phyloP scores from a whole-genome alignment of 2,113 vertebrate genomes.

The Ctenomys sociabilis region DNA sequence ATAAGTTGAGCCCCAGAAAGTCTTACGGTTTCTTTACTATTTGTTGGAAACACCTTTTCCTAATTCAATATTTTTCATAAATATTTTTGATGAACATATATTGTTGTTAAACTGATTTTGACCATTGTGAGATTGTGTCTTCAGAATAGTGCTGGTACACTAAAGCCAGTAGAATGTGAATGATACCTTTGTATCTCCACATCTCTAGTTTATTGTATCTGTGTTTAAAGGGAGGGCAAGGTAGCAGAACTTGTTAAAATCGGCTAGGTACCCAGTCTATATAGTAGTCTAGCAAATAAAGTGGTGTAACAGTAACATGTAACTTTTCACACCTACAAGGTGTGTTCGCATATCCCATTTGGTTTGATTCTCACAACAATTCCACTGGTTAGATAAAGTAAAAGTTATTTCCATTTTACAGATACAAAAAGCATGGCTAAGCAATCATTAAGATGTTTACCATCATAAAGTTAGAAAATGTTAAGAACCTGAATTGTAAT shows the following conservation, averaged over 20 bases:
- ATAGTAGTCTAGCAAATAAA: not conserved
- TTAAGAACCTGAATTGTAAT: not conserved
- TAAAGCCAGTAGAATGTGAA: not conserved
- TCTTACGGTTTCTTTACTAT: slow-evolving; percentile 13
- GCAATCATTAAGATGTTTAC: slow-evolving; percentile 13
- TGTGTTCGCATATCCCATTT: not conserved
- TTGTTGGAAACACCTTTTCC: not conserved
- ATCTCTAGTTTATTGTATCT: not conserved
- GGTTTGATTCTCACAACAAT: not conserved
- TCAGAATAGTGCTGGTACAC: not conserved
- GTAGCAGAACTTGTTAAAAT: slow-evolving; percentile 4
- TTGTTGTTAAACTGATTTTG: slow-evolving; percentile 27
- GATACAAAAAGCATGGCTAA: not conserved
- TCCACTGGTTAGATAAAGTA: not conserved
- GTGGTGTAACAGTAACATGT: not conserved
- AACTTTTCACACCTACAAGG: not conserved
- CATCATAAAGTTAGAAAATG: slow-evolving; percentile 9
- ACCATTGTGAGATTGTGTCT: not conserved
- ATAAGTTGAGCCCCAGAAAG: not conserved
- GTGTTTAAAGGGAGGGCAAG: slow-evolving; percentile 40
- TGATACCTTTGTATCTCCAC: not conserved
- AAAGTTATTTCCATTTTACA: slow-evolving; percentile 46
- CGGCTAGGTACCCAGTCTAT: not conserved
- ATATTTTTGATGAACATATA: not conserved
- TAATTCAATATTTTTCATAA: slow-evolving; percentile 30